Evolutionary conservation across 2,888 invertebrate genomes (phyloP).

Genomic region (Scaptomyza flava): DNA sequence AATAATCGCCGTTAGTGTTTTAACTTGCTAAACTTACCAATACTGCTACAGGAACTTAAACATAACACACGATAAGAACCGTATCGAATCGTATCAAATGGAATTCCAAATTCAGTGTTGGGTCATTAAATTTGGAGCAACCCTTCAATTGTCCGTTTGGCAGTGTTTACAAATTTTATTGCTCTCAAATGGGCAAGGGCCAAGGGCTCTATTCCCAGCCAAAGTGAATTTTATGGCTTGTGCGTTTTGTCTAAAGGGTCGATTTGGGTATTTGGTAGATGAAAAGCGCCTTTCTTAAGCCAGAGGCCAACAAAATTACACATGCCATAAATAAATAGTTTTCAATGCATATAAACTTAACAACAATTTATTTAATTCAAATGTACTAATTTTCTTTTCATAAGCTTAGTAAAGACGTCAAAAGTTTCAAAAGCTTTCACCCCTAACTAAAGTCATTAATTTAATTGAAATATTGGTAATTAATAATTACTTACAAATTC

Average conservation of each 20-base stretch:
- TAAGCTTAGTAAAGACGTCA: not conserved
- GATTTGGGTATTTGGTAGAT: conserved; percentile 29
- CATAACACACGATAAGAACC: conserved; percentile 27
- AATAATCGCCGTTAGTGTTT: conserved; percentile 74
- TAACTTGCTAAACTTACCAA: conserved; percentile 48
- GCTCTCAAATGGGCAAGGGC: conserved; percentile 27
- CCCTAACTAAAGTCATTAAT: not conserved
- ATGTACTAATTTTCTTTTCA: not conserved
- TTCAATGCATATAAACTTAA: conserved; percentile 11
- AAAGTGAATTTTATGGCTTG: conserved; percentile 53
- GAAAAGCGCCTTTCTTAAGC: conserved; percentile 5
- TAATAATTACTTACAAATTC: conserved; percentile 46
- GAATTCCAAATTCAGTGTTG: conserved; percentile 26
- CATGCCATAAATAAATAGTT: conserved; percentile 5
- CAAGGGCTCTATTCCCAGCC: conserved; percentile 21
- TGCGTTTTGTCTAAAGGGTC: conserved; percentile 28
- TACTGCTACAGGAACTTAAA: not conserved
- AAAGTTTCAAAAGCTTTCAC: not conserved
- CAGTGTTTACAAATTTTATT: conserved; percentile 41
- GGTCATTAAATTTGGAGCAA: conserved; percentile 51
- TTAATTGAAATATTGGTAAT: conserved; percentile 35
- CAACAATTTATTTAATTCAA: not conserved
- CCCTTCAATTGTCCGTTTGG: conserved; percentile 41
- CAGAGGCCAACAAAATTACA: not conserved
- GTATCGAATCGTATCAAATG: conserved; percentile 16